phyloP scores from a whole-genome alignment of 2,113 vertebrate genomes.

The Pangasianodon gigas region DNA sequence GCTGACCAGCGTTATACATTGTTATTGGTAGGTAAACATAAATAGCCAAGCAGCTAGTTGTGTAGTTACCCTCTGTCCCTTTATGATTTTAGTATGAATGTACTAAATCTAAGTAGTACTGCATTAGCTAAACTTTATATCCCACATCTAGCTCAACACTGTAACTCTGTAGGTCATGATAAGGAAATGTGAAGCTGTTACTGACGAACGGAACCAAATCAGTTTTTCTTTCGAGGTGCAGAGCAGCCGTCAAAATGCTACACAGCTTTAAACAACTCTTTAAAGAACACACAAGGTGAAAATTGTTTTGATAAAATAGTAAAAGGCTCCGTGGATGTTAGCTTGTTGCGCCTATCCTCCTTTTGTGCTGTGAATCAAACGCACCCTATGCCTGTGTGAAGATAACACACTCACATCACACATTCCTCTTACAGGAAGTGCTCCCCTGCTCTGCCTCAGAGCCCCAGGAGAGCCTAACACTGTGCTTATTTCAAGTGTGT shows the following conservation, averaged over 20 bases:
- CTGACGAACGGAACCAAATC: neutral
- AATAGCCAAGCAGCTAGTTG: neutral
- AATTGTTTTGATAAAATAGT: slow-evolving; percentile 9
- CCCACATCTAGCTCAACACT: neutral
- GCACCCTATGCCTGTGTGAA: slow-evolving; percentile 24
- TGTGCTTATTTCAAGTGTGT: slow-evolving; percentile 8
- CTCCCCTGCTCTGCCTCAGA: slow-evolving; percentile 27
- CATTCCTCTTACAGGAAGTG: slow-evolving; percentile 31
- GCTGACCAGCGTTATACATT: neutral
- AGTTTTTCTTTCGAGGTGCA: neutral
- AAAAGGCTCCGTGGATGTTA: slow-evolving; percentile 7
- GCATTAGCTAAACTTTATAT: neutral
- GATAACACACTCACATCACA: slow-evolving; percentile 37
- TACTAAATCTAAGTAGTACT: neutral
- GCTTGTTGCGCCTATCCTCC: slow-evolving; percentile 9
- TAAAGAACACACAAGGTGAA: neutral
- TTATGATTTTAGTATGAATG: neutral
- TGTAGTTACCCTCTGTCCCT: neutral
- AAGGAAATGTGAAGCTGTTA: neutral
- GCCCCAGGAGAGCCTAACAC: slow-evolving; percentile 26
- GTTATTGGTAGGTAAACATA: neutral
- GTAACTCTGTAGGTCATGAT: neutral
- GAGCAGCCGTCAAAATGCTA: neutral
- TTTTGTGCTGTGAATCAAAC: slow-evolving; percentile 47
- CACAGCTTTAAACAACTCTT: neutral